Evolutionary conservation across 2,113 vertebrate species (phyloP).

Genomic region (Scartelaos histophorus): DNA sequence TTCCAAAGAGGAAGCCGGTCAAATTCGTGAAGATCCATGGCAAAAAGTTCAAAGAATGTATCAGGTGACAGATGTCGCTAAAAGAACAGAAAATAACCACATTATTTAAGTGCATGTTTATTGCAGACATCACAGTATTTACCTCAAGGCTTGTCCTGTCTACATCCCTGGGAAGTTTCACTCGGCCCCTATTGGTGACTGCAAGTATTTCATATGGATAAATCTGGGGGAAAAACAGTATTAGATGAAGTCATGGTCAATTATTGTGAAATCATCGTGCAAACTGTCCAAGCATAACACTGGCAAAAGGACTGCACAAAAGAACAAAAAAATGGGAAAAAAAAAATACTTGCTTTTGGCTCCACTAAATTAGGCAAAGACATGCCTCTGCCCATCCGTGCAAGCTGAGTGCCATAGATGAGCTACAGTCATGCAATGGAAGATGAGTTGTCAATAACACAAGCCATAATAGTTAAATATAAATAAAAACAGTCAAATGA

Average conservation of each 20-base stretch:
- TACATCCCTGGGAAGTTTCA: conserved; percentile 91
- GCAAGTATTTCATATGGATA: conserved; percentile 95
- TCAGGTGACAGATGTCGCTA: conserved; percentile 92
- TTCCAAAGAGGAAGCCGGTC: conserved; percentile 95
- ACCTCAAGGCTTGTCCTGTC: conserved; percentile 97
- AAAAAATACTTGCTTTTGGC: conserved; percentile 90
- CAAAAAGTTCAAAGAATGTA: conserved; percentile 89
- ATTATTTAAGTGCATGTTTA: background rate
- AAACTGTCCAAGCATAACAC: conserved; percentile 1
- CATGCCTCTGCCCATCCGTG: conserved; percentile 91
- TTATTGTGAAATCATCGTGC: background rate
- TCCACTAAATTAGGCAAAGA: conserved; percentile 99
- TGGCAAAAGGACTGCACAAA: background rate
- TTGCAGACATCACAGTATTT: background rate
- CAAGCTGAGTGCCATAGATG: conserved; percentile 84
- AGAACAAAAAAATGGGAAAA: background rate
- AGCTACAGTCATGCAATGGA: conserved; percentile 77
- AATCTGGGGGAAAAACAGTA: conserved; percentile 80
- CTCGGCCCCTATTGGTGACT: conserved; percentile 88
- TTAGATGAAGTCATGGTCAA: conserved; percentile 23
- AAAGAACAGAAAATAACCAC: conserved; percentile 8
- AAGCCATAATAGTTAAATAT: conserved; percentile 5
- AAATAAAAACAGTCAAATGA: too few relatives aligned
- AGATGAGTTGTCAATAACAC: conserved; percentile 21
- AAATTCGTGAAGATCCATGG: conserved; percentile 92